A percentile compares a stretch with the other conserved stretches of the same genome.
Evolutionary conservation across 1,140 invertebrate genomes (phyloP).

Genomic region (Ylistrum balloti): DNA sequence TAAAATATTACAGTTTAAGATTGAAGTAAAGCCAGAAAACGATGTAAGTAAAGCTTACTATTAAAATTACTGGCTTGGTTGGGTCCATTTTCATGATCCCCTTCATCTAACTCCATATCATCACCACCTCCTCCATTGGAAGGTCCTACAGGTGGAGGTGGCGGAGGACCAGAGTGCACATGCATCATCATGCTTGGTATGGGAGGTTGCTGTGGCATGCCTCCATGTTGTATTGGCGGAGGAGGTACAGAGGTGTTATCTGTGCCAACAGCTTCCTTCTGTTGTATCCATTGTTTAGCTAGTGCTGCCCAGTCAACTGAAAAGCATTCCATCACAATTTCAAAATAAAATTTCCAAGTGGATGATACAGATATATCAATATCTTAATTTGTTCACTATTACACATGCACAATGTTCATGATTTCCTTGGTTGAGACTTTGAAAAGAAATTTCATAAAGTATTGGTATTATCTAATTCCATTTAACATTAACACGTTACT

Average conservation of each 20-base stretch:
- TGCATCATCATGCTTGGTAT: slow-evolving; percentile 41
- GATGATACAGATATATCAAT: too few species aligned
- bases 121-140: slow-evolving; percentile 46
- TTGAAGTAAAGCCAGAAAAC: not conserved
- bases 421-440: too few species aligned
- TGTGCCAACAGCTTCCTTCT: slow-evolving; percentile 88
- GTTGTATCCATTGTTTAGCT: slow-evolving; percentile 98
- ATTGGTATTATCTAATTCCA: too few species aligned
- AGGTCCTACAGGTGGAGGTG: slow-evolving; percentile 49
- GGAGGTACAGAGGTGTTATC: slow-evolving; percentile 52
- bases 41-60: slow-evolving; percentile 32
- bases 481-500: too few species aligned
- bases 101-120: slow-evolving; percentile 60
- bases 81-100: slow-evolving; percentile 55
- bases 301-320: slow-evolving; percentile 96
- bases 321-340: slow-evolving; percentile 60
- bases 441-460: too few species aligned
- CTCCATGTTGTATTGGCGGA: slow-evolving; percentile 48
- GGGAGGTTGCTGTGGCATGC: slow-evolving; percentile 46
- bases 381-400: too few species aligned
- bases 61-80: slow-evolving; percentile 52
- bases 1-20: too few species aligned
- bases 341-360: too few species aligned
- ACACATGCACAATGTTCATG: too few species aligned
- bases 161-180: slow-evolving; percentile 41